These are phyloP conservation scores for Imbricaverruca yamaguchii DNA, from an alignment of 2,888 invertebrate genomes.

Conservation along the genomic window DNA sequence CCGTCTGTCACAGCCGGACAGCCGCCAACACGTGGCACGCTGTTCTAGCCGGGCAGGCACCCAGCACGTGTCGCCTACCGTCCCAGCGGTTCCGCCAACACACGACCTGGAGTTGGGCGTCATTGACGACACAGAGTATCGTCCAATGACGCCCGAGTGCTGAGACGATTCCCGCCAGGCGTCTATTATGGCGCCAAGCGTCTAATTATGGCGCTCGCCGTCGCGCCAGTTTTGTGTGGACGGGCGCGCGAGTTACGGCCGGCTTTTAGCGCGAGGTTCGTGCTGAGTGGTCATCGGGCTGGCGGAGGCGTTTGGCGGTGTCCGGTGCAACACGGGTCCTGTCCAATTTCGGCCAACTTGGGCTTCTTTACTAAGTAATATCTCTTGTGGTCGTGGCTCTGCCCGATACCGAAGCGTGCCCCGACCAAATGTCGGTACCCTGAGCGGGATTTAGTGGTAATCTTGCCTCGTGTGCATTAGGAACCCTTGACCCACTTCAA, in stretches of 20 bases:
- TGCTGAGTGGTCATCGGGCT: neutral
- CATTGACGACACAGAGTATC: too few species aligned
- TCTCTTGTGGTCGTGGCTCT: constrained; percentile 6
- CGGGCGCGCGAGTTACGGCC: neutral
- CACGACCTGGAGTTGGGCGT: too few species aligned
- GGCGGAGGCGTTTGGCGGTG: neutral
- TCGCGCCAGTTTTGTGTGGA: neutral
- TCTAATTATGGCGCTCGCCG: neutral
- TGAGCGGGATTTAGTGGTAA: neutral
- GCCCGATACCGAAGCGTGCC: neutral
- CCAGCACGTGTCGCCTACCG: too few species aligned
- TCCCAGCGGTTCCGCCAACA: too few species aligned
- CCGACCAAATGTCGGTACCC: neutral
- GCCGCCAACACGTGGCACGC: too few species aligned
- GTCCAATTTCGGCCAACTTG: constrained; percentile 12
- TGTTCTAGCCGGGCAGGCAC: too few species aligned
- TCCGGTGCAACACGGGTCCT: neutral
- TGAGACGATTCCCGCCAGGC: too few species aligned
- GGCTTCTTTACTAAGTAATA: constrained; percentile 2
- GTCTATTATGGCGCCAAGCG: neutral
- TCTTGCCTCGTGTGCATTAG: neutral
- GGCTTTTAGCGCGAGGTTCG: neutral
- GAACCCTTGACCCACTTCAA: neutral
- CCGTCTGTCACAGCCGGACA: too few species aligned
- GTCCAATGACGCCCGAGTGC: too few species aligned